phyloP scores from a whole-genome alignment of 2,797 vertebrate genomes.

The Petrocephalus schoutedeni region DNA sequence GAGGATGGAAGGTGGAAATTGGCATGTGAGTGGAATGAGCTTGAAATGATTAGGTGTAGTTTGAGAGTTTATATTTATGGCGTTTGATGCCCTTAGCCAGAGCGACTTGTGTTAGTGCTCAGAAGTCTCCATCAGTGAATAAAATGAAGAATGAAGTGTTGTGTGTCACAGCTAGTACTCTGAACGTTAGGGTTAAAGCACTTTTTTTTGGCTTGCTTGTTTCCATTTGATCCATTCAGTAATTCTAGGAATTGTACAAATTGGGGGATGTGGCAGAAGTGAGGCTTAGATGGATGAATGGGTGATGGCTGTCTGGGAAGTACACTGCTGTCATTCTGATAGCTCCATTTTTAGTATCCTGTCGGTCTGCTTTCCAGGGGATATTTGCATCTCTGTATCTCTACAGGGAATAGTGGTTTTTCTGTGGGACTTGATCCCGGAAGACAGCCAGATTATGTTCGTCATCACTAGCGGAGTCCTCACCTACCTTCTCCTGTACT shows the following conservation, averaged over 20 bases:
- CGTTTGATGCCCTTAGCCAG: too few relatives aligned
- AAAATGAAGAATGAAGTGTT: not conserved
- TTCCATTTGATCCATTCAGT: not conserved
- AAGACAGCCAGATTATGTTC: slow-evolving; percentile 65
- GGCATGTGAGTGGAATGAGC: not conserved
- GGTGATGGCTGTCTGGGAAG: not conserved
- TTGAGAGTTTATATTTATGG: too few relatives aligned
- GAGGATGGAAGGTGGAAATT: not conserved
- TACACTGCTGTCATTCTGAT: not conserved
- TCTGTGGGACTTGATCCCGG: slow-evolving; percentile 70
- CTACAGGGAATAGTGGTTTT: slow-evolving; percentile 56
- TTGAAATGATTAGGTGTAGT: not conserved
- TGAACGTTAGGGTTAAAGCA: not conserved
- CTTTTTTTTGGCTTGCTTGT: not conserved
- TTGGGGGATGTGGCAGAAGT: not conserved
- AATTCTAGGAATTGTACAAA: not conserved
- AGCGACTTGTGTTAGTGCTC: too few relatives aligned
- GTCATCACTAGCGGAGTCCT: slow-evolving; percentile 55
- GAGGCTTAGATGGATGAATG: not conserved
- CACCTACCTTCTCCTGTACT: slow-evolving; percentile 63
- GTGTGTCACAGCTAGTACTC: not conserved
- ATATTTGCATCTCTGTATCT: slow-evolving; percentile 21
- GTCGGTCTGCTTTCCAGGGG: not conserved
- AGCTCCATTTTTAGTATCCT: not conserved
- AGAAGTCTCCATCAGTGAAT: too few relatives aligned